phyloP scores from a whole-genome alignment of 2,113 vertebrate genomes.

The Thamnaconus septentrionalis region DNA sequence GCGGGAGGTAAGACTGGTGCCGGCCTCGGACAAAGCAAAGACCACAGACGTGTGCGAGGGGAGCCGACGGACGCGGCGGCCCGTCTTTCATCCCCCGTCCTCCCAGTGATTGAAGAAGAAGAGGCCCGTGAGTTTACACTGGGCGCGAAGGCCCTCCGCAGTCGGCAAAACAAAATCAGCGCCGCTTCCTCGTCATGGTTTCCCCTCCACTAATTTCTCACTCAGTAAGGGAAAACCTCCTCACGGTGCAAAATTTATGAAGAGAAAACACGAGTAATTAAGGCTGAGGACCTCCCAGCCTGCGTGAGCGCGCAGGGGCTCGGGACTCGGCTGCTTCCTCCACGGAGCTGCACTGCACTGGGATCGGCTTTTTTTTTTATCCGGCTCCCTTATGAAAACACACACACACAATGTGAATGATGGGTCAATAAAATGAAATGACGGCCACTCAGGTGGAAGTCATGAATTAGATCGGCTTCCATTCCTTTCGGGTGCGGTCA shows the following conservation, averaged over 20 bases:
- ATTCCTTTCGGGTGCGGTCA: too few species aligned
- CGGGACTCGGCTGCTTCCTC: conserved; percentile 20
- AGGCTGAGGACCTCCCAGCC: conserved; percentile 63
- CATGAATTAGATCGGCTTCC: too few species aligned
- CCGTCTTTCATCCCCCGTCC: conserved; percentile 39
- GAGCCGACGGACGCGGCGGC: conserved; percentile 25
- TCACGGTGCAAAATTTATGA: conserved; percentile 60
- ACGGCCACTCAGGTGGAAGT: too few species aligned
- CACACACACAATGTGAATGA: too few species aligned
- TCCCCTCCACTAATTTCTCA: conserved; percentile 3
- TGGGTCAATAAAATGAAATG: too few species aligned
- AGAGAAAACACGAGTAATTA: conserved; percentile 72
- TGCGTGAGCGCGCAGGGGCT: conserved; percentile 32
- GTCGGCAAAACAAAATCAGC: conserved; percentile 51
- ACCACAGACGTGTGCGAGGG: conserved; percentile 26
- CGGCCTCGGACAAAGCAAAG: conserved; percentile 36
- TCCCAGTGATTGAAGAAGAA: conserved; percentile 56
- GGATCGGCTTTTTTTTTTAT: not conserved
- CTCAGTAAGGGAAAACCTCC: conserved; percentile 38
- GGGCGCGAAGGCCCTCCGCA: conserved; percentile 24
- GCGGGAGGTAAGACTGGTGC: conserved; percentile 48
- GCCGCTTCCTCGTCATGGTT: conserved; percentile 7
- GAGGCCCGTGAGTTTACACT: conserved; percentile 40
- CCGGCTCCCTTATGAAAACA: too few species aligned
- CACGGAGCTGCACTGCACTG: too few species aligned